A percentile compares a stretch with the other conserved stretches of the same genome.
These are phyloP conservation scores for Brachyhypopomus occidentalis DNA, from an alignment of 2,113 vertebrate species.

Conservation along the genomic window DNA sequence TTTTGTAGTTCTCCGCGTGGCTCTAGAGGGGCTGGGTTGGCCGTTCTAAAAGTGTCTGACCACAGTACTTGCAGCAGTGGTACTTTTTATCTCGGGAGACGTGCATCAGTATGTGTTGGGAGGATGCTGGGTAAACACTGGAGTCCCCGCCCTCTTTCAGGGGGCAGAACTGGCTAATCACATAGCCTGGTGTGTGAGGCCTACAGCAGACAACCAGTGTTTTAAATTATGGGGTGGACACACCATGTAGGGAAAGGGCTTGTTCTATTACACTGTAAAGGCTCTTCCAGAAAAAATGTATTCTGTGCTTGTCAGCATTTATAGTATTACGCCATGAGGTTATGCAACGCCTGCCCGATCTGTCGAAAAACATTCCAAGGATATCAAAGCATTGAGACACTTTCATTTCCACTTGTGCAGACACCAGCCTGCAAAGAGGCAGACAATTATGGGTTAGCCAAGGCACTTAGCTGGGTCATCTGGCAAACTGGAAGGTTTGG, in stretches of 20 bases:
- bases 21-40: background rate
- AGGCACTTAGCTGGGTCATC: background rate
- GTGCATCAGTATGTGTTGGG: no score
- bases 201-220: background rate
- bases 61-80: background rate
- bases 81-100: background rate
- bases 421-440: background rate
- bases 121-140: no score
- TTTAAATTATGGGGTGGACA: conserved; percentile 12
- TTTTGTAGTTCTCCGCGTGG: background rate
- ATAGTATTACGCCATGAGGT: conserved; percentile 59
- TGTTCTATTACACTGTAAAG: background rate
- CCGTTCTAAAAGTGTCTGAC: background rate
- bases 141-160: no score
- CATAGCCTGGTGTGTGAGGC: conserved; percentile 26
- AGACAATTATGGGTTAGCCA: background rate
- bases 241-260: background rate
- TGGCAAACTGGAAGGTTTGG: background rate
- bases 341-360: conserved; percentile 56
- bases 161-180: background rate
- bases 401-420: background rate
- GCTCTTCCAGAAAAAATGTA: background rate
- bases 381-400: background rate
- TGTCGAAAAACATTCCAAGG: conserved; percentile 40
- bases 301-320: background rate